A percentile compares a stretch with the other conserved stretches of the same genome.
These are phyloP conservation scores for Melanargia galathea DNA, from an alignment of 2,888 invertebrate species.

Conservation along the genomic window DNA sequence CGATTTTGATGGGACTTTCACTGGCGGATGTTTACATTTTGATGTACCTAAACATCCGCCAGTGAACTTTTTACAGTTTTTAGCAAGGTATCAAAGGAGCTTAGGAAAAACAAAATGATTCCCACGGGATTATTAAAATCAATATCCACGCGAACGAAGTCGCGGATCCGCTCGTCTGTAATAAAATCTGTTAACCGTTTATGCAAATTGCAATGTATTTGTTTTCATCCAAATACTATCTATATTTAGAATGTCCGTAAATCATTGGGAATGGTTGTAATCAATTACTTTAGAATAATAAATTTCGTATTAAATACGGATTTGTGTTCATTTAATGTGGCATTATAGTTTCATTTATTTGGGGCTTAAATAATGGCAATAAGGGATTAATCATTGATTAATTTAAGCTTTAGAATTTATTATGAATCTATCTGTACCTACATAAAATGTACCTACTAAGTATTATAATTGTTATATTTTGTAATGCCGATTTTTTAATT, in stretches of 20 bases:
- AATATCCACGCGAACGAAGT: too few species aligned
- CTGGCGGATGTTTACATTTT: too few species aligned
- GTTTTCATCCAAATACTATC: neutral
- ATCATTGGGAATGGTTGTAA: constrained; percentile 6
- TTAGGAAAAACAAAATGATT: too few species aligned
- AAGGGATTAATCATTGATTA: constrained; percentile 5
- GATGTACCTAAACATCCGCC: too few species aligned
- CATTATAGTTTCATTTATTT: constrained; percentile 12
- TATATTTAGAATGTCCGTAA: constrained; percentile 3
- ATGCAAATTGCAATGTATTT: neutral
- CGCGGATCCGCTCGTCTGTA: too few species aligned
- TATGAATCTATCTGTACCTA: neutral
- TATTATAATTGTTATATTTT: too few species aligned
- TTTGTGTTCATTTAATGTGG: constrained; percentile 13
- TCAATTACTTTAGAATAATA: constrained; percentile 19
- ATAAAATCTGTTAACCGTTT: too few species aligned
- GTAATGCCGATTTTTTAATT: too few species aligned
- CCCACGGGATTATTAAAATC: too few species aligned
- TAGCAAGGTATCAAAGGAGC: too few species aligned
- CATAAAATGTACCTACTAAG: neutral
- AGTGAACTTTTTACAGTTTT: too few species aligned
- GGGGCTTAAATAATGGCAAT: constrained; percentile 4
- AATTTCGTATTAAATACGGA: constrained; percentile 9
- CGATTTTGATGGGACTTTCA: too few species aligned
- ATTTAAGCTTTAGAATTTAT: constrained; percentile 5